Evolutionary conservation across 2,113 vertebrate genomes (phyloP).

Genomic region (human (Homo sapiens)): GRCh38 chr13:44062001-44062500

Average conservation of each 20-base stretch:
- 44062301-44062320: neutral
- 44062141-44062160: neutral
- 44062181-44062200: neutral
- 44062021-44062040: neutral
- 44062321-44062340: constrained; percentile 42
- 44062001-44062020: neutral
- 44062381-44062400: constrained; percentile 48
- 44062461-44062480: constrained; percentile 56
- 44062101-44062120: neutral
- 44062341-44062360: neutral
- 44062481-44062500: constrained; percentile 54
- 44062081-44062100: neutral
- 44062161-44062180: neutral
- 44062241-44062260: neutral
- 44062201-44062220: neutral
- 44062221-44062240: neutral
- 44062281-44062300: neutral
- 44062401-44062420: constrained; percentile 65
- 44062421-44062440: constrained; percentile 38
- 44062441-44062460: constrained; percentile 66
- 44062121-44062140: neutral
- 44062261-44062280: neutral
- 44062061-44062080: neutral
- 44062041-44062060: neutral
- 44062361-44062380: constrained; percentile 37